Evolutionary conservation across 1,140 invertebrate genomes (phyloP), one percentile per base, ranked within the genome.

Genomic region (Drosophila orena): DNA sequence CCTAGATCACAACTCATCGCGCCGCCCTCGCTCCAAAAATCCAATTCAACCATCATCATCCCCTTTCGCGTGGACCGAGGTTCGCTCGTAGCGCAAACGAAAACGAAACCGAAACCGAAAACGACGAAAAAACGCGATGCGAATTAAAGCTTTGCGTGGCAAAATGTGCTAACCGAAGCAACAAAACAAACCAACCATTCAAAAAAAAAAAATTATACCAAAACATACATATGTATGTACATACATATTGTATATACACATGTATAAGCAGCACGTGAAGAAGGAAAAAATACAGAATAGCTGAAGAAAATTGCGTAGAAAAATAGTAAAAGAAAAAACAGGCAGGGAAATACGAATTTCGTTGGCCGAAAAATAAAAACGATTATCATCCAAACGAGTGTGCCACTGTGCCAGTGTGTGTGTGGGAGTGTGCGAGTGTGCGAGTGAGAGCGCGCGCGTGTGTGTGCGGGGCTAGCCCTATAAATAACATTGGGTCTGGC

Each of bases 61-160:
- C 61, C 42, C 47, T 40, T 27, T 56, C 27, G 27, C 30, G 64
- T 66, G 59, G 54, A 57, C 73, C 53, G 60, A 65, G 59, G 49
- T 42, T 55, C 49, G 38, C 38, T 35, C 59, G 59, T 54, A 54
- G 34, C 68, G 65, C 46, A 68, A 69, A 50, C 65, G 47, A 71
- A 73, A 79, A 53, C 53, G 22, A 24, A 24, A 24, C 3, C 24
- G 62, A 58, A 74, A 74, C 46, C 43, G 54, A 68, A 37, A 66
- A 60, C 50, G 57, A 65, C 62, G 30, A 56, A 30, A 68, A 81
- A 84, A 90, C 85, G 84, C 80, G 77, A 84, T 89, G 80, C 73
- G 88, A 89, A 89, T 89, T 89, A 89, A 89, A 89, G 84, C 85
- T 71, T 90, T 89, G 84, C 85, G 84, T 89, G 84, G 85, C 85